These are phyloP conservation scores for Camponotus pennsylvanicus DNA, from an alignment of 1,140 invertebrate genomes.

Conservation along the genomic window DNA sequence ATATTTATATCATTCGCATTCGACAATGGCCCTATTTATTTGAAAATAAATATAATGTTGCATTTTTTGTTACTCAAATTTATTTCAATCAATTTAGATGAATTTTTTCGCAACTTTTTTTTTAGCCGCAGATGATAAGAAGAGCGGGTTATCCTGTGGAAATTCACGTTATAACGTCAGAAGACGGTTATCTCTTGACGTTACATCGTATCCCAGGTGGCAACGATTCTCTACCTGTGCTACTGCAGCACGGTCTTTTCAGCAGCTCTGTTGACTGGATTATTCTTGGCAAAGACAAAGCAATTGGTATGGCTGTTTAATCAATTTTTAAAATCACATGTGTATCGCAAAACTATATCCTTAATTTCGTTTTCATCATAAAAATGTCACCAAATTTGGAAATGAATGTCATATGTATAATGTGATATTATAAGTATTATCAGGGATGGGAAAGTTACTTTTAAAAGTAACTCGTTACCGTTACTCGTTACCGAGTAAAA, in stretches of 20 bases:
- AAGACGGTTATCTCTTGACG: slow-evolving; percentile 91
- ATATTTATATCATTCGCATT: neutral
- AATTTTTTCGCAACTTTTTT: slow-evolving; percentile 11
- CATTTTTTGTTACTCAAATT: no score
- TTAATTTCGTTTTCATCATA: no score
- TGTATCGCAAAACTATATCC: no score
- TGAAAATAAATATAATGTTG: no score
- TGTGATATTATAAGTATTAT: no score
- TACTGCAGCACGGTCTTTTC: slow-evolving; percentile 91
- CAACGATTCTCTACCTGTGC: slow-evolving; percentile 81
- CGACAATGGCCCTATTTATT: neutral
- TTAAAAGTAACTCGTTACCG: no score
- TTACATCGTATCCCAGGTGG: slow-evolving; percentile 90
- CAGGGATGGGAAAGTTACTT: no score
- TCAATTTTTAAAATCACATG: neutral
- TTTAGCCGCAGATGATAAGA: slow-evolving; percentile 88
- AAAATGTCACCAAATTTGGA: no score
- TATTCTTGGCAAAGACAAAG: slow-evolving; percentile 88
- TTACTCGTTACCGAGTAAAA: no score
- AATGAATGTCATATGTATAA: no score
- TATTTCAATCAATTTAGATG: no score
- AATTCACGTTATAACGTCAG: slow-evolving; percentile 89
- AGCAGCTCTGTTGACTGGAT: slow-evolving; percentile 90
- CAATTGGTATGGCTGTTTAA: slow-evolving; percentile 86
- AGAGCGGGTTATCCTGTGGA: slow-evolving; percentile 90